Conservation (phyloP, 92 coral and sea anemone genomes). For the Anthopleura xanthogrammica region DNA sequence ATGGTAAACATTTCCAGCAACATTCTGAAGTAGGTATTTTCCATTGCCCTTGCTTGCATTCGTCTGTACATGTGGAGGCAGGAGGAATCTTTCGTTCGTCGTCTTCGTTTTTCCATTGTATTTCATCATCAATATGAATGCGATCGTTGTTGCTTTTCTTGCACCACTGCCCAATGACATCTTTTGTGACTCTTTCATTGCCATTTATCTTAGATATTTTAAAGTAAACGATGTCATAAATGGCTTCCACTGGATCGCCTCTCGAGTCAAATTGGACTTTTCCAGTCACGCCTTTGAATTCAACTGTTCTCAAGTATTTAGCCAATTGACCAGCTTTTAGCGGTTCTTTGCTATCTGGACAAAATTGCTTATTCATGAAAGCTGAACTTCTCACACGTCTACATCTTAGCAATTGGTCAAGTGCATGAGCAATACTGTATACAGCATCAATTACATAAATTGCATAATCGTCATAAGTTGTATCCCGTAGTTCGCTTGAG, state of each 20-base stretch:
- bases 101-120: slow-evolving; percentile 34
- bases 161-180: slow-evolving; percentile 50
- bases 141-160: slow-evolving; percentile 19
- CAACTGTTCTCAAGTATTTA: slow-evolving; percentile 32
- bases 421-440: slow-evolving; percentile 40
- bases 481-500: slow-evolving; percentile 4
- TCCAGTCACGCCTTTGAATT: slow-evolving; percentile 9
- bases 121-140: slow-evolving; percentile 14
- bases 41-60: slow-evolving; percentile 49
- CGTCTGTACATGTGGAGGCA: slow-evolving; percentile 36
- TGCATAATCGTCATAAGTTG: slow-evolving; percentile 37
- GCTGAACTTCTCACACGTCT: slow-evolving; percentile 13
- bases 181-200: slow-evolving; percentile 2
- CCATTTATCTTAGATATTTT: slow-evolving; percentile 1
- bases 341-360: slow-evolving; percentile 13
- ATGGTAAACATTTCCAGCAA: slow-evolving; percentile 62
- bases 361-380: neutral
- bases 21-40: slow-evolving; percentile 35
- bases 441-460: slow-evolving; percentile 42
- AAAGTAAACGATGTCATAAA: slow-evolving; percentile 50
- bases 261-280: slow-evolving; percentile 33
- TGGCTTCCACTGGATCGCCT: slow-evolving; percentile 47
- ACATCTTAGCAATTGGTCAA: slow-evolving; percentile 36
- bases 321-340: slow-evolving; percentile 13
- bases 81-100: slow-evolving; percentile 27